Conservation (phyloP, 2,797 vertebrate genomes). For the Poecilia gillii region DNA sequence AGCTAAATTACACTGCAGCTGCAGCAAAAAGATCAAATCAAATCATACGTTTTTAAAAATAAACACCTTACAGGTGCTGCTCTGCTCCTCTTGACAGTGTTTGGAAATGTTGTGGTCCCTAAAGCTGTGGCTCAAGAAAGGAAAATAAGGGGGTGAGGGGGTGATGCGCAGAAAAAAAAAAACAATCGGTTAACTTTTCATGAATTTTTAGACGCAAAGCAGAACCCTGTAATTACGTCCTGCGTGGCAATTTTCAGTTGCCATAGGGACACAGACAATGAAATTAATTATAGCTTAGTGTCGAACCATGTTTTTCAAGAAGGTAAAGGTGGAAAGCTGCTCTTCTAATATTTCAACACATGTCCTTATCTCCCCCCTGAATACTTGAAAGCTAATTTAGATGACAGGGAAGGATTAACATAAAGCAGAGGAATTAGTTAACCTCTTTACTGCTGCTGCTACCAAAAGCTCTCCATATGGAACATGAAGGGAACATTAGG, state of each 20-base stretch:
- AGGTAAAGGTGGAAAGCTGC: conserved; percentile 4
- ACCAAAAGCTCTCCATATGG: background rate
- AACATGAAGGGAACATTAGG: conserved; percentile 43
- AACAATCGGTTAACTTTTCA: conserved; percentile 9
- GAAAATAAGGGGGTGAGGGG: background rate
- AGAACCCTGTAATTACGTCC: conserved; percentile 56
- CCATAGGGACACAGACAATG: conserved; percentile 64
- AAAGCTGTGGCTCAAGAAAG: conserved; percentile 6
- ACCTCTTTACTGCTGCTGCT: conserved; percentile 3
- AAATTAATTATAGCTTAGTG: conserved; percentile 46
- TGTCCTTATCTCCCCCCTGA: background rate
- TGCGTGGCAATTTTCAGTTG: conserved; percentile 62
- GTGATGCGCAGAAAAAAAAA: conserved; percentile 2
- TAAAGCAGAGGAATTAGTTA: conserved; percentile 14
- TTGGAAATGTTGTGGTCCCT: background rate
- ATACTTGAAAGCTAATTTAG: conserved; percentile 24
- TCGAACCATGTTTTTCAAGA: conserved; percentile 11
- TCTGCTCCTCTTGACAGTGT: background rate
- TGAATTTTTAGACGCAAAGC: conserved; percentile 32
- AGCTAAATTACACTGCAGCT: conserved; percentile 31
- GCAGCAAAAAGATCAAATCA: conserved; percentile 1
- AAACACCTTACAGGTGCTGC: background rate
- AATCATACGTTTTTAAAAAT: background rate
- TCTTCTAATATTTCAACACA: conserved; percentile 14
- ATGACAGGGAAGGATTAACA: conserved; percentile 20